Evolutionary conservation across 2,113 vertebrate genomes (phyloP), one percentile per base, ranked within the genome.

Genomic region (Strix uralensis): DNA sequence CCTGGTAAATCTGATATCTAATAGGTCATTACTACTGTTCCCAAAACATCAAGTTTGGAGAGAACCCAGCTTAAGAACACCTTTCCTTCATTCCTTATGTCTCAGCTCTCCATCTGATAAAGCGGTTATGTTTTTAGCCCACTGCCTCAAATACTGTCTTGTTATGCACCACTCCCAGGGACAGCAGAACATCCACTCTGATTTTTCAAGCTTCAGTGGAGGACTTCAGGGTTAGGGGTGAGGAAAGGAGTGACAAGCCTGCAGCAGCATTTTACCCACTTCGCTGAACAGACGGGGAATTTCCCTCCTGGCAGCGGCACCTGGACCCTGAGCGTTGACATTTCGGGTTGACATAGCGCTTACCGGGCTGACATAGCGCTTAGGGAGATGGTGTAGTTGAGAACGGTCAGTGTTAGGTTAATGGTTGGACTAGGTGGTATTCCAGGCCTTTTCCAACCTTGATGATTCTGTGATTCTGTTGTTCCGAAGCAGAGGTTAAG

Each of bases 161-260:
- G 27, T 10, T 15, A 47, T 4, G 9, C 25, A 40, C 22, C 3
- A 0, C 15, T 52, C 46, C 36, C 30, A 34, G 0, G 0, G 47
- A 26, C 42, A 58, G 62, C 1, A 29, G 7, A 29, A 65, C 26
- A 54, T 7, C 13, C 30, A 15, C 25, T 32, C 38, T 3, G 9
- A 42, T 23, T 55, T 55, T 58, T 63, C 67, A 72, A 75, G n/a
- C 21, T 67, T 30, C 25, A 67, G 57, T 3, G 1, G 34, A 66
- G 27, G 27, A 66, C 23, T 59, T 55, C n/a, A 75, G 84, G 23
- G 16, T 42, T 13, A 61, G 34, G 26, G 29, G 12, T 1, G 2
- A 79, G 18, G 4, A 4, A 77, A 54, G 34, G 11, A 57, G 17
- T 3, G 18, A 59, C 1, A 30, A 89, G 14, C 13, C 65, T 32